phyloP scores from a whole-genome alignment of 2,888 invertebrate species.

The Oscheius myriophilus region DNA sequence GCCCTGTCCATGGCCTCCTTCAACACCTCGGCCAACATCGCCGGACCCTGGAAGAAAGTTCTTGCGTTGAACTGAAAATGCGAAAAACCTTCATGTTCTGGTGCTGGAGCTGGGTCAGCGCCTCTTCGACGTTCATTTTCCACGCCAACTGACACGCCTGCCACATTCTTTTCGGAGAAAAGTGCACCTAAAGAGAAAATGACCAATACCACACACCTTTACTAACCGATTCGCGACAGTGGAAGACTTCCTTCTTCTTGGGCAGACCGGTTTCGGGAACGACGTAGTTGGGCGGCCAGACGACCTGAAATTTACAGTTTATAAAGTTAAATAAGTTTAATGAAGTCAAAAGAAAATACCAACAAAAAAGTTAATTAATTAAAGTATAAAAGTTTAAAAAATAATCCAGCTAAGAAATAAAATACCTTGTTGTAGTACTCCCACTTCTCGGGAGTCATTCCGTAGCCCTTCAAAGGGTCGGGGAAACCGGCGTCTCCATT shows the following conservation, averaged over 20 bases:
- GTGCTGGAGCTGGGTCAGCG: constrained; percentile 58
- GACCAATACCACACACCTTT: not conserved
- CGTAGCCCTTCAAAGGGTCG: constrained; percentile 58
- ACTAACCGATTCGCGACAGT: constrained; percentile 47
- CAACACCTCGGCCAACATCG: constrained; percentile 59
- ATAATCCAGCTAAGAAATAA: not conserved
- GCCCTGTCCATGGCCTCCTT: constrained; percentile 63
- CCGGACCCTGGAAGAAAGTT: constrained; percentile 34
- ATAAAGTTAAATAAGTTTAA: no score
- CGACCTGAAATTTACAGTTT: constrained; percentile 46
- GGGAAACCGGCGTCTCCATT: constrained; percentile 57
- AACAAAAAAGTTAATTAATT: not conserved
- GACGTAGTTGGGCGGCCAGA: constrained; percentile 68
- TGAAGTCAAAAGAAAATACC: no score
- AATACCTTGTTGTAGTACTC: constrained; percentile 68
- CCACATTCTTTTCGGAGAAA: constrained; percentile 65
- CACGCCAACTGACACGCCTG: constrained; percentile 65
- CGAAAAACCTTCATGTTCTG: constrained; percentile 55
- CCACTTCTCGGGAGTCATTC: constrained; percentile 70
- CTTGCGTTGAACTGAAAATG: not conserved
- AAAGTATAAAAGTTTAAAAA: no score
- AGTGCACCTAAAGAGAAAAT: constrained; percentile 43
- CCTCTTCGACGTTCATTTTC: constrained; percentile 66
- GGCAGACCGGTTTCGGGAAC: constrained; percentile 68
- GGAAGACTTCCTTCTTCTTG: constrained; percentile 63